A percentile compares a stretch with the other conserved stretches of the same genome.
Conservation (phyloP, 2,888 invertebrate species). For the Drosophila gaucha region DNA sequence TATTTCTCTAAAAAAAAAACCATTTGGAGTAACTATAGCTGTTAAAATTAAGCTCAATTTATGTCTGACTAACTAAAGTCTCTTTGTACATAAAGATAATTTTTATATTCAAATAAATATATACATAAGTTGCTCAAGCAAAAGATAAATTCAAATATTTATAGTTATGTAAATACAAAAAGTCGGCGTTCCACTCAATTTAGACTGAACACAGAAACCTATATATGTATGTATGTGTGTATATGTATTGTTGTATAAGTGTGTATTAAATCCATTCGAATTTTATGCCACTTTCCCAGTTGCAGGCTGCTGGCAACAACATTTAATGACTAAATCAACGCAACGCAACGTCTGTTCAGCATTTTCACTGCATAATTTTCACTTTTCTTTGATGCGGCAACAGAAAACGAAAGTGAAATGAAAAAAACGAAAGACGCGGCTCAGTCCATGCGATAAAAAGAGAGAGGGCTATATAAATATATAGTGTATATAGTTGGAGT, state of each 20-base stretch:
- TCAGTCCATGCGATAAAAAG: constrained; percentile 4
- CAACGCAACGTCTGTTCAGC: constrained; percentile 33
- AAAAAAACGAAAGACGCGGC: constrained; percentile 36
- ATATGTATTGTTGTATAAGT: background rate
- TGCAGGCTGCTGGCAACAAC: constrained; percentile 7
- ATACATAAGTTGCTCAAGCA: too few relatives aligned
- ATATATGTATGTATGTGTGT: background rate
- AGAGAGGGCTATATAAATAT: constrained; percentile 32
- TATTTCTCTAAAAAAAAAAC: background rate
- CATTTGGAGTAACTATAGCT: too few relatives aligned
- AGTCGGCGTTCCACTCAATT: constrained; percentile 11
- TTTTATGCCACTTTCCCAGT: constrained; percentile 43
- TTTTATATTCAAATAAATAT: background rate
- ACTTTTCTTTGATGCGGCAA: constrained; percentile 68
- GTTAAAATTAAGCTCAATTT: background rate
- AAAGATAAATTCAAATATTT: too few relatives aligned
- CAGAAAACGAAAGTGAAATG: constrained; percentile 68
- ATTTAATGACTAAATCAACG: constrained; percentile 53
- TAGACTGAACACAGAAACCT: constrained; percentile 2
- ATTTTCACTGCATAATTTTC: constrained; percentile 73
- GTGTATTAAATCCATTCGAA: constrained; percentile 22
- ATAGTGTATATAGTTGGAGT: constrained; percentile 6
- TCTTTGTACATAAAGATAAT: background rate
- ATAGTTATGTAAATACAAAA: constrained; percentile 21
- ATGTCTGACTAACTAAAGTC: background rate